Conservation (phyloP, 2,888 invertebrate species). For the Germaria angustata region DNA sequence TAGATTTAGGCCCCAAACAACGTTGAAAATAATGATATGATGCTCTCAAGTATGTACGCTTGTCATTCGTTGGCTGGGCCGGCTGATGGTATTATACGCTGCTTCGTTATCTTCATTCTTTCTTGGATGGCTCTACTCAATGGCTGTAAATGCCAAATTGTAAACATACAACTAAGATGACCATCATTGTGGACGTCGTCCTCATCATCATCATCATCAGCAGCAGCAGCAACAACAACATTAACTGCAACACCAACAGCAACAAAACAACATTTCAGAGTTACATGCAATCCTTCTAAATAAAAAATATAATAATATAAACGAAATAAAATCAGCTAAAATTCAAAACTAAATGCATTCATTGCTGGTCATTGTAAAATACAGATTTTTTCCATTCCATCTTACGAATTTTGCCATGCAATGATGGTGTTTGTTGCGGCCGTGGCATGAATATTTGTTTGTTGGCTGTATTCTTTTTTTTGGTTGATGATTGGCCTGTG, state of each 20-base stretch:
- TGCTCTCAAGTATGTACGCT: constrained; percentile 46
- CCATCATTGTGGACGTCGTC: constrained; percentile 45
- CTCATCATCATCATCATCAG: constrained; percentile 29
- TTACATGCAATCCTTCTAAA: constrained; percentile 63
- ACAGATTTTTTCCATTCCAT: constrained; percentile 1
- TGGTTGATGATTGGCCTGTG: constrained; percentile 25
- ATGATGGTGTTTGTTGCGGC: constrained; percentile 50
- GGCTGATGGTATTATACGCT: constrained; percentile 7
- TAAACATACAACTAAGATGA: constrained; percentile 53
- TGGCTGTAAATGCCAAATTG: constrained; percentile 26
- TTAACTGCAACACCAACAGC: constrained; percentile 31
- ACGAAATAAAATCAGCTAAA: constrained; percentile 45
- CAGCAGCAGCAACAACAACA: constrained; percentile 40
- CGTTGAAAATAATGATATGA: constrained; percentile 62
- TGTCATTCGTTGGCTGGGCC: constrained; percentile 18
- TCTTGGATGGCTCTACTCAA: constrained; percentile 28
- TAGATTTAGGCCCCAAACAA: constrained; percentile 61
- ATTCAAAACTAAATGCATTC: constrained; percentile 61
- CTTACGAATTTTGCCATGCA: constrained; percentile 38
- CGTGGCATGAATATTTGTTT: constrained; percentile 51
- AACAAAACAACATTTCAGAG: constrained; percentile 55
- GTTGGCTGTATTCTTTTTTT: constrained; percentile 47
- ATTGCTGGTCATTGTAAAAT: constrained; percentile 39
- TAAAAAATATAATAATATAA: constrained; percentile 24
- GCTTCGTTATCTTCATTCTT: neutral